Base-by-base conservation (phyloP, 2,797 vertebrate genomes). In the Microcaecilia unicolor region DNA sequence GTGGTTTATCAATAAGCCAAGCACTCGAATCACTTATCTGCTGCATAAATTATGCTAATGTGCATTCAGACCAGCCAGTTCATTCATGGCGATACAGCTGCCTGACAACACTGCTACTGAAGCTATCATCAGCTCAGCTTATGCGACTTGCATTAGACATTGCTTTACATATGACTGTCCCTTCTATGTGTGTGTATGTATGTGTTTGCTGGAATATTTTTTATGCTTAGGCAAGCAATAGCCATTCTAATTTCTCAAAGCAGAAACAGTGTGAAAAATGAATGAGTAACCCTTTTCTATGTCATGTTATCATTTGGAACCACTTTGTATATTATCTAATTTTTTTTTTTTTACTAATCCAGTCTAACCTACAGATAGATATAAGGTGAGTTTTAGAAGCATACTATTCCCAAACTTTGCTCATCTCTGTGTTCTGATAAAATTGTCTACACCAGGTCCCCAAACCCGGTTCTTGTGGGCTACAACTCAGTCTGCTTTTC, bases 1-100 rank as follows among this genome's bases (percentile, higher is more conserved):
- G 77, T 71, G 76, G 63, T 86, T 91, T 85, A 89, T 85, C 86
- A 88, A 87, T 83, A 88, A 80, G 74, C 49, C 54, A 77, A 52
- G 75, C 54, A 69, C 70, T 76, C 48, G 70, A 73, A 61, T 75
- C 26, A 61, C 57, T 74, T 60, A 66, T 76, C 67, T 69, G 53
- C 58, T 70, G 79, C 80, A 88, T 87, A 87, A 80, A 88, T 89
- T 83, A 85, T 81, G 64, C 41, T 64, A 67, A 64, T 46, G 3
- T 50, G 58, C 56, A 62, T 70, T 80, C 73, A 65, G 63, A 54
- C 29, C 70, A 76, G 45, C 57, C 64, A 69, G 28, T 70, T 83
- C 74, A 70, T 77, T 78, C 65, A 61, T 47, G 61, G 69, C 65
- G 62, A 70, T 76, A 78, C 67, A 70, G 55, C 67, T 65, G 68